phyloP scores from a whole-genome alignment of 2,888 invertebrate genomes.

The Sphecodes monilicornis region DNA sequence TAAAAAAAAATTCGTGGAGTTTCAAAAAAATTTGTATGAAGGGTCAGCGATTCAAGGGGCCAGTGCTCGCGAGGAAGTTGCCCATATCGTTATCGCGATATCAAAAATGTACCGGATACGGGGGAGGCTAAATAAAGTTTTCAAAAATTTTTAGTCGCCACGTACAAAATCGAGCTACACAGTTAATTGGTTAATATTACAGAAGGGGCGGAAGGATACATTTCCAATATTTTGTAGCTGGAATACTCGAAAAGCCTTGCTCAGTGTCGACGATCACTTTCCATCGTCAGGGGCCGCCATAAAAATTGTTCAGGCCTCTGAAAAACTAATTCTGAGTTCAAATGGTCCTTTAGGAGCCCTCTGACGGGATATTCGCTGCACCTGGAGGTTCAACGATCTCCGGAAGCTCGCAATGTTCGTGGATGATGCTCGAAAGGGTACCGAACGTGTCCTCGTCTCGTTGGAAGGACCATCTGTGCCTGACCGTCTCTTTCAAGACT shows the following conservation, averaged over 20 bases:
- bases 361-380: background rate
- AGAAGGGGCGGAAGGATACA: too few species aligned
- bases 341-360: background rate
- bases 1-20: too few species aligned
- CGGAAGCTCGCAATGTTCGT: background rate
- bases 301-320: background rate
- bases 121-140: too few species aligned
- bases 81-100: too few species aligned
- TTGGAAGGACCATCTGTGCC: background rate
- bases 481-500: background rate
- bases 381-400: background rate
- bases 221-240: background rate
- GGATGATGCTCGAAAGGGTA: background rate
- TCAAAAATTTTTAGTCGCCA: too few species aligned
- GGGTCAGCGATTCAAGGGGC: too few species aligned
- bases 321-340: background rate
- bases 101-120: too few species aligned
- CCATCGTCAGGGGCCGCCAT: background rate
- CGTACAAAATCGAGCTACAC: too few species aligned
- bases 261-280: background rate
- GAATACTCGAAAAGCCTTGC: background rate
- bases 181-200: too few species aligned
- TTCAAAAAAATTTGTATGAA: too few species aligned
- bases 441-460: conserved; percentile 5
- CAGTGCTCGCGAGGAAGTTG: too few species aligned